These are phyloP conservation scores for Crypturellus undulatus DNA, from an alignment of 2,113 vertebrate species.

Conservation along the genomic window DNA sequence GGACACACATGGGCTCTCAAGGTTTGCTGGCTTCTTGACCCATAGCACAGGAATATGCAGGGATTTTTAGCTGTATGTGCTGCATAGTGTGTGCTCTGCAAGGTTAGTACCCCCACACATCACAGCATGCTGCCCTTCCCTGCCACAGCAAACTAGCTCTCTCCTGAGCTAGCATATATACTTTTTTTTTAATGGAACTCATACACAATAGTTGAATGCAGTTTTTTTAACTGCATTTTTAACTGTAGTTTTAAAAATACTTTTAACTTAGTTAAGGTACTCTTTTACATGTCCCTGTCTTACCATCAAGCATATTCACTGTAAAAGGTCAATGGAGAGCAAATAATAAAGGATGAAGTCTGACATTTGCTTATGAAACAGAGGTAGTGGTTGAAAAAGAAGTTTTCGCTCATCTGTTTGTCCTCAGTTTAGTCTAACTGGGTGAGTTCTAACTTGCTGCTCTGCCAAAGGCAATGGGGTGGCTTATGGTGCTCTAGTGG, in stretches of 20 bases:
- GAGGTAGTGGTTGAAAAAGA: conserved; percentile 25
- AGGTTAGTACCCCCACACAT: neutral
- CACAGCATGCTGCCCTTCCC: neutral
- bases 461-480: neutral
- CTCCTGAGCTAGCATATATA: neutral
- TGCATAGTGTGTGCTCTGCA: neutral
- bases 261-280: neutral
- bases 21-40: neutral
- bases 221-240: too few relatives aligned
- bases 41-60: neutral
- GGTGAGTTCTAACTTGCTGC: neutral
- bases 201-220: neutral
- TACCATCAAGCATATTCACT: neutral
- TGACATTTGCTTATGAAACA: conserved; percentile 49
- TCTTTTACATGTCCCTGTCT: neutral
- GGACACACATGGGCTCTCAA: neutral
- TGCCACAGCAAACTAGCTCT: neutral
- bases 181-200: neutral
- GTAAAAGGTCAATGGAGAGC: conserved; percentile 40
- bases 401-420: neutral
- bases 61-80: neutral
- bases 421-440: neutral
- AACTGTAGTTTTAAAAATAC: neutral
- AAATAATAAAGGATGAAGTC: conserved; percentile 38
- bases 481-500: neutral